Conservation (phyloP, 2,797 vertebrate genomes). For the Hirundo rustica region DNA sequence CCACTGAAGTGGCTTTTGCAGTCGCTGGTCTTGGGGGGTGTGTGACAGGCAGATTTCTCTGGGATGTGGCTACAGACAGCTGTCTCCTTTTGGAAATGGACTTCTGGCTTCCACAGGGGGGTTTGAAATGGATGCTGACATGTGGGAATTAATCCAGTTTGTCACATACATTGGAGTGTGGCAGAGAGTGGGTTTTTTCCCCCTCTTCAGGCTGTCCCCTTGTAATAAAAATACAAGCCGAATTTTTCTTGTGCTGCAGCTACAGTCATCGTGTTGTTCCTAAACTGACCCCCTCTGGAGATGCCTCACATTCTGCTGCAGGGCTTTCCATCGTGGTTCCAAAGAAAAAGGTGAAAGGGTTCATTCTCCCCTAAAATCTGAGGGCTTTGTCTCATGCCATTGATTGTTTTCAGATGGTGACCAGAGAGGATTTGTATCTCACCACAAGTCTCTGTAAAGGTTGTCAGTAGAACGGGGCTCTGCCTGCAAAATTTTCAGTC, state of each 20-base stretch:
- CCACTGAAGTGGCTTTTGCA: neutral
- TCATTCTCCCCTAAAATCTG: neutral
- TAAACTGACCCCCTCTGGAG: neutral
- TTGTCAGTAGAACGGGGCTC: neutral
- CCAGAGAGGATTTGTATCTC: neutral
- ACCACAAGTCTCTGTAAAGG: neutral
- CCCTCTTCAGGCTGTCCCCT: neutral
- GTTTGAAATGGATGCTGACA: constrained; percentile 25
- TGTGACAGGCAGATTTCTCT: constrained; percentile 4
- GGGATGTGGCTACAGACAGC: constrained; percentile 44
- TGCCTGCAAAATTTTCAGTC: neutral
- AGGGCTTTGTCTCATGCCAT: neutral
- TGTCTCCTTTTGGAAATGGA: constrained; percentile 32
- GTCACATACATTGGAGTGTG: constrained; percentile 29
- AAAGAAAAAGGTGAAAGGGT: neutral
- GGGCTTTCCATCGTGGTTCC: neutral
- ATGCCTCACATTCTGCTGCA: neutral
- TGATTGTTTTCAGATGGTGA: constrained; percentile 14
- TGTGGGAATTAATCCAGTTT: constrained; percentile 47
- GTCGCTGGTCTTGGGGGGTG: neutral
- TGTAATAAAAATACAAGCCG: neutral
- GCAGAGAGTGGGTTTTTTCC: neutral
- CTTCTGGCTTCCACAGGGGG: neutral
- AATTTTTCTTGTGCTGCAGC: neutral
- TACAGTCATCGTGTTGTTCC: neutral